Conservation (phyloP, 2,113 vertebrate species). For the Phylloscopus whistleri region DNA sequence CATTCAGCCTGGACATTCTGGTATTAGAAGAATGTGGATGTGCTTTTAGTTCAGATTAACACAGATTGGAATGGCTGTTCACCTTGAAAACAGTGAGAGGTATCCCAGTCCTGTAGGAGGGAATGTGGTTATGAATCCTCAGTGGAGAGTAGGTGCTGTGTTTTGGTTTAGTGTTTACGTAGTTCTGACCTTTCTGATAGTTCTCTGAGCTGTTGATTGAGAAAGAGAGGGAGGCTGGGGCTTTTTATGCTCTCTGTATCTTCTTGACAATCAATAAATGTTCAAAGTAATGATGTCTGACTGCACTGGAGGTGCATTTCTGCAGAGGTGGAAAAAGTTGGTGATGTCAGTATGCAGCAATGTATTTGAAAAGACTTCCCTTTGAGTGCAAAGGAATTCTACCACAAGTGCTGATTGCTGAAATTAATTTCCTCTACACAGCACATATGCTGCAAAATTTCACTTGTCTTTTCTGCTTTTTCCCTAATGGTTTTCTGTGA, state of each 20-base stretch:
- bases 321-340: background rate
- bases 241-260: background rate
- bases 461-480: conserved; percentile 32
- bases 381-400: background rate
- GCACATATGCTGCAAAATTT: background rate
- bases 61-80: background rate
- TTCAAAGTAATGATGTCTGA: background rate
- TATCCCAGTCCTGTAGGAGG: background rate
- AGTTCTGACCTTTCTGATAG: background rate
- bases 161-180: background rate
- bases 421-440: background rate
- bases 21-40: background rate
- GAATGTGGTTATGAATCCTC: background rate
- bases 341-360: background rate
- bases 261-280: background rate
- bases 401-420: conserved; percentile 25
- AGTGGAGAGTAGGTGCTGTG: background rate
- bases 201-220: background rate
- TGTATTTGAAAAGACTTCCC: background rate
- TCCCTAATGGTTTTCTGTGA: background rate
- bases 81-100: background rate
- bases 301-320: background rate
- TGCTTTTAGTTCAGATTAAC: background rate
- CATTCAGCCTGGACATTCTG: background rate
- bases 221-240: background rate